Evolutionary conservation across 2,888 invertebrate genomes (phyloP).

Genomic region (Calliphora vomitoria): DNA sequence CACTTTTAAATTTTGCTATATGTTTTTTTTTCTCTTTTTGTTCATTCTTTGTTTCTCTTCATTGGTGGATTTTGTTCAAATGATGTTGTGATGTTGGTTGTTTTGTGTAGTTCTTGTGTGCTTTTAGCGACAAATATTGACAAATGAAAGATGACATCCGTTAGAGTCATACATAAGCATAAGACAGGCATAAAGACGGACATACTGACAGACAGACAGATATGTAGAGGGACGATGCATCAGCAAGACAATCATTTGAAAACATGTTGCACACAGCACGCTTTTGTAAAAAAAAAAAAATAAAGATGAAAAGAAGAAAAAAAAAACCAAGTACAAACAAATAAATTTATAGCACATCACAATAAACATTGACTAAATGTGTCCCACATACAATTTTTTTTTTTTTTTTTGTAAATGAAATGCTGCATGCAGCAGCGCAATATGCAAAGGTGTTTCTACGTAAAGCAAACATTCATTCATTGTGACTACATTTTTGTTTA

Average conservation of each 20-base stretch:
- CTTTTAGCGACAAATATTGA: slow-evolving; percentile 74
- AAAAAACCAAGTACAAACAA: slow-evolving; percentile 38
- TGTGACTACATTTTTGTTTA: not conserved
- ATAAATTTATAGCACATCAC: slow-evolving; percentile 58
- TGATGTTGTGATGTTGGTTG: slow-evolving; percentile 17
- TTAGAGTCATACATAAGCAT: slow-evolving; percentile 53
- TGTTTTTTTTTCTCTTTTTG: slow-evolving; percentile 12
- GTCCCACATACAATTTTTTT: slow-evolving; percentile 52
- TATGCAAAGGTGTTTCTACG: slow-evolving; percentile 63
- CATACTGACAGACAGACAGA: slow-evolving; percentile 10
- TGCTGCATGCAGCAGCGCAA: slow-evolving; percentile 37
- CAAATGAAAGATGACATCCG: slow-evolving; percentile 76
- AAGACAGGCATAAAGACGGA: slow-evolving; percentile 17
- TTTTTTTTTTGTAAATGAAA: slow-evolving; percentile 28
- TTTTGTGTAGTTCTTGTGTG: slow-evolving; percentile 37
- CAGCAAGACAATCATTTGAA: slow-evolving; percentile 47
- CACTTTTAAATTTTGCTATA: slow-evolving; percentile 20
- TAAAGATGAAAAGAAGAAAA: not conserved
- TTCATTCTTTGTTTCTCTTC: slow-evolving; percentile 24
- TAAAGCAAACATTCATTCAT: slow-evolving; percentile 44
- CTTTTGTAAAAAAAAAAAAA: slow-evolving; percentile 51
- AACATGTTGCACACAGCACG: slow-evolving; percentile 73
- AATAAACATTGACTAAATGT: slow-evolving; percentile 33
- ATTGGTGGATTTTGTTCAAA: slow-evolving; percentile 40
- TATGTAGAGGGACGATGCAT: not conserved